These are phyloP conservation scores for Loripinus fragilis DNA, from an alignment of 2,888 invertebrate species.

Conservation along the genomic window DNA sequence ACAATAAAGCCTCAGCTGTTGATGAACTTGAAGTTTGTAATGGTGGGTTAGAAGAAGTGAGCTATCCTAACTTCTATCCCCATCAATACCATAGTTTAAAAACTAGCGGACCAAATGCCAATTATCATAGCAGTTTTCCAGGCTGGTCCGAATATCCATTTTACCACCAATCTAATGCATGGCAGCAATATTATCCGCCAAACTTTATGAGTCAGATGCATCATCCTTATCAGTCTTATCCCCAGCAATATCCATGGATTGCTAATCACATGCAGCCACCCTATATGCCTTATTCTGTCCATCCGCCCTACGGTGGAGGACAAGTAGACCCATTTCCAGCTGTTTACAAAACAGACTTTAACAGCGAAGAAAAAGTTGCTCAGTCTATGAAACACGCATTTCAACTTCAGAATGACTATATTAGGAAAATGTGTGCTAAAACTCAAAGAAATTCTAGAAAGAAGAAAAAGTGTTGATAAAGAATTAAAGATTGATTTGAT, in stretches of 20 bases:
- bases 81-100: neutral
- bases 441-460: neutral
- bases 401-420: constrained; percentile 37
- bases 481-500: no score
- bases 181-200: neutral
- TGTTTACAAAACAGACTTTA: neutral
- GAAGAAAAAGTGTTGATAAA: no score
- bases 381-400: constrained; percentile 24
- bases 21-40: neutral
- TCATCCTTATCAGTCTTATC: neutral
- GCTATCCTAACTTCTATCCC: neutral
- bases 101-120: no score
- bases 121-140: neutral
- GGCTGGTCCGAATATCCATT: neutral
- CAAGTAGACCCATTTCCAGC: neutral
- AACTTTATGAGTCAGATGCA: neutral
- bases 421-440: constrained; percentile 37
- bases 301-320: neutral
- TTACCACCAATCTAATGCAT: neutral
- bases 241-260: neutral
- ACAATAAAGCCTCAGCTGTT: neutral
- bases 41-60: neutral
- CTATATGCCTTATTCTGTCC: neutral
- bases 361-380: neutral
- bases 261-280: neutral